Evolutionary conservation across 2,113 vertebrate species (phyloP), one percentile per base, ranked within the genome.

Genomic region (Perca fluviatilis): DNA sequence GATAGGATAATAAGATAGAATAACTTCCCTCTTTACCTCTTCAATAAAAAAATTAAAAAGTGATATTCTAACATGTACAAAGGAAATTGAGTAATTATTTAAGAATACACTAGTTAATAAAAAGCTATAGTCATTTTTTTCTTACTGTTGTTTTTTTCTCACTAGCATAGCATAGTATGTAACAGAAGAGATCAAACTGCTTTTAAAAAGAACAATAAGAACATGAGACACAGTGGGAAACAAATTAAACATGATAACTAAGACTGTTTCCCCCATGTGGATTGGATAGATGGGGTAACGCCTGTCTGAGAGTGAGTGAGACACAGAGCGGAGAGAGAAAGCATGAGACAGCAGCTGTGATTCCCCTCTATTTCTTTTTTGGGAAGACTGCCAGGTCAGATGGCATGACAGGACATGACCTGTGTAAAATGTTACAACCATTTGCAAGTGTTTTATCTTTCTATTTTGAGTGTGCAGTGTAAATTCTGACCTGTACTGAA

Each of bases 221-320:
- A 27, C 81, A 23, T 16, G 70, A 80, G 80, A 88, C 77, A 25
- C 82, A 83, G 80, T 87, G 70, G 79, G 78, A 90, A 90, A 71
- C 86, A 93, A 92, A 92, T 91, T 82, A 90, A 90, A 93, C 83
- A 88, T 88, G 80, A 89, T 91, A 89, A 87, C 74, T 83, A 66
- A 77, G 68, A 54, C 61, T 74, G 56, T 60, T 54, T 62, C 82
- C 71, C n/a, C 65, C 76, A 63, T 74, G 80, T 76, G 81, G 69
- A 56, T 85, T 65, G 47, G 58, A 78, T 87, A 36, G 85, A 66
- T 50, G 63, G 53, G 74, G 76, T 79, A 84, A 75, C 3, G 51
- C 21, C 66, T 83, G 81, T 80, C 53, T 57, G 73, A 36, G 40
- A 60, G 80, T 8, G 6, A 69, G 75, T 4, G n/a, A 70, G 50